These are phyloP conservation scores for Zapus hudsonius DNA, from an alignment of 2,113 vertebrate species.

Conservation along the genomic window DNA sequence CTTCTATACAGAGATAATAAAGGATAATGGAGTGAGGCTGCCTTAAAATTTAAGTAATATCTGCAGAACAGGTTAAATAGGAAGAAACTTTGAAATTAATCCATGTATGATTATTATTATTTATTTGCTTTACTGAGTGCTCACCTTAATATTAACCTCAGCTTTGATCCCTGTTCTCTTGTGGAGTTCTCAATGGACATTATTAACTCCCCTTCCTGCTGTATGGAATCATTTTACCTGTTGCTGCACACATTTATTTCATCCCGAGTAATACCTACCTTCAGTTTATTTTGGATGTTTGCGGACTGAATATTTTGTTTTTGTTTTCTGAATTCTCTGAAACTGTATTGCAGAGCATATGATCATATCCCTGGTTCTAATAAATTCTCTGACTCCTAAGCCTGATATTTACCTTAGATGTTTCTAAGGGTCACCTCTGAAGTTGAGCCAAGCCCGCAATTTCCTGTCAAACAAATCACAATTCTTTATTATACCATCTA, in stretches of 20 bases:
- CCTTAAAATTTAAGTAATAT: not conserved
- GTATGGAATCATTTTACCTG: not conserved
- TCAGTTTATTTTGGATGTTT: not conserved
- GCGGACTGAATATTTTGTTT: not conserved
- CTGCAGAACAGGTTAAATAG: too few relatives aligned
- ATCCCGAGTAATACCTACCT: not conserved
- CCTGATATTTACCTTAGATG: not conserved
- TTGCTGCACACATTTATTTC: not conserved
- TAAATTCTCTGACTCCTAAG: not conserved
- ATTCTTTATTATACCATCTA: conserved; percentile 26
- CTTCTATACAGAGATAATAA: not conserved
- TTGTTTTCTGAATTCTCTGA: not conserved
- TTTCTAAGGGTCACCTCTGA: conserved; percentile 24
- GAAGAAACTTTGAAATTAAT: not conserved
- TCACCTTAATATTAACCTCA: not conserved
- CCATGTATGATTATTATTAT: not conserved
- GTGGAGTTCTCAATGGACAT: not conserved
- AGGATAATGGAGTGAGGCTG: not conserved
- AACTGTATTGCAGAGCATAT: not conserved
- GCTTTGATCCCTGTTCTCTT: not conserved
- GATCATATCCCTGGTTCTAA: not conserved
- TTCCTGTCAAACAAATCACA: conserved; percentile 7
- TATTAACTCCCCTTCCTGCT: not conserved
- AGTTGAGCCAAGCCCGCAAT: not conserved
- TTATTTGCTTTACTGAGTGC: not conserved